These are phyloP conservation scores for Microctonus aethiopoides DNA, from an alignment of 2,888 invertebrate species.

Conservation along the genomic window DNA sequence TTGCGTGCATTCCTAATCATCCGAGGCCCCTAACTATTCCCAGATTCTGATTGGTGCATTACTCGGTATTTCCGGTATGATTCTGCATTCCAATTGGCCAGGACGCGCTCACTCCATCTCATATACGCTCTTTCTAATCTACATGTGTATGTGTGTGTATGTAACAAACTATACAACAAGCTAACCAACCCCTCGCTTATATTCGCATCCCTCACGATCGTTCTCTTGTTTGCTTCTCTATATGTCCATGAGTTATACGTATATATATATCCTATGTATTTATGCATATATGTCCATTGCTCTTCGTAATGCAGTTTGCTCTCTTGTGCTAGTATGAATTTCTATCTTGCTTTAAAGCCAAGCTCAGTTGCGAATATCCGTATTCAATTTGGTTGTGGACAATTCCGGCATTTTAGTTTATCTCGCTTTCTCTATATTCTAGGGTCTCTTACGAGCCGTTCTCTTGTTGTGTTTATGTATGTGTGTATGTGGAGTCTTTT, in stretches of 20 bases:
- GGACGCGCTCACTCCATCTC: constrained; percentile 50
- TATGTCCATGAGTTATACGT: no score
- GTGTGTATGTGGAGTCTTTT: background rate
- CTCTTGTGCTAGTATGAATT: constrained; percentile 5
- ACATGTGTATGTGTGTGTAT: background rate
- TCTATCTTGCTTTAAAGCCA: constrained; percentile 34
- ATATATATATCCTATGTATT: background rate
- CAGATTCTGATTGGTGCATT: constrained; percentile 68
- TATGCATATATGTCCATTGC: background rate
- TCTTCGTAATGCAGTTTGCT: background rate
- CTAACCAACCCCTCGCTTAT: constrained; percentile 11
- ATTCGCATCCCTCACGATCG: constrained; percentile 12
- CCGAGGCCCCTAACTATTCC: constrained; percentile 66
- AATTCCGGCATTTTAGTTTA: constrained; percentile 82
- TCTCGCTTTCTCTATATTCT: constrained; percentile 70
- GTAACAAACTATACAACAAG: constrained; percentile 35
- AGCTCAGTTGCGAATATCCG: constrained; percentile 34
- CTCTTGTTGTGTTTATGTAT: constrained; percentile 3
- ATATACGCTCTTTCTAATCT: constrained; percentile 17
- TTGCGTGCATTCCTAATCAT: constrained; percentile 68
- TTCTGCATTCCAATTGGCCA: constrained; percentile 66
- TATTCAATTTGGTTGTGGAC: constrained; percentile 87
- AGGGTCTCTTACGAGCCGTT: background rate
- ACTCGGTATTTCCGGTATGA: constrained; percentile 68
- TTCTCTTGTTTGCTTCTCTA: background rate